Evolutionary conservation across 2,888 invertebrate genomes (phyloP), one percentile per base, ranked within the genome.

Genomic region (Melanotus villosus): DNA sequence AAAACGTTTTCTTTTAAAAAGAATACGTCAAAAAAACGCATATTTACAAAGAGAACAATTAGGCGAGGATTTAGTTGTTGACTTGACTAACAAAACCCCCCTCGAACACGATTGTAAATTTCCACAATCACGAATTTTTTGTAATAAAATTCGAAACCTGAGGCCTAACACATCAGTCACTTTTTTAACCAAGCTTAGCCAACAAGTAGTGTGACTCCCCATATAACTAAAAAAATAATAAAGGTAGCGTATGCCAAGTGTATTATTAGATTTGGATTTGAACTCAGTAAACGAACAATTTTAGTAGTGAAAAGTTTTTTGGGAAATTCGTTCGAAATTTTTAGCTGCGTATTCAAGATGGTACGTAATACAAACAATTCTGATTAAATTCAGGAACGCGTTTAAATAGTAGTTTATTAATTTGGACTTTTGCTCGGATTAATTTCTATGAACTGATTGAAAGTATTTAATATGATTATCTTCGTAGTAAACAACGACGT

Each of bases 401-500:
- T n/a, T n/a, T n/a, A n/a, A n/a, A n/a, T n/a, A n/a, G n/a, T n/a
- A n/a, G n/a, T n/a, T n/a, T n/a, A n/a, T n/a, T n/a, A 21, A 10
- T 12, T 47, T 23, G 47, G 47, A 47, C 21, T 23, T 47, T 47
- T 47, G 21, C 18, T 19, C 18, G 14, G 21, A 41, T 41, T 14
- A 41, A 41, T n/a, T 23, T 47, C 21, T 21, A 1, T 12, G 47
- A 47, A 47, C 19, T 47, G 19, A 47, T 47, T 47, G 47, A 47
- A 12, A 47, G 7, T 23, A 23, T 47, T 47, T n/a, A 23, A 12
- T 47, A 16, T 19, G 34, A 18, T 16, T 47, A n/a, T 47, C 23
- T 47, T 45, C 47, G 12, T 47, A 47, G 47, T 47, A 47, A 47
- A 47, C 47, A 47, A 47, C 47, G 47, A 12, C 10, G 14, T 38